Conservation (phyloP, 2,888 invertebrate species). For the Drosophila infuscata region DNA sequence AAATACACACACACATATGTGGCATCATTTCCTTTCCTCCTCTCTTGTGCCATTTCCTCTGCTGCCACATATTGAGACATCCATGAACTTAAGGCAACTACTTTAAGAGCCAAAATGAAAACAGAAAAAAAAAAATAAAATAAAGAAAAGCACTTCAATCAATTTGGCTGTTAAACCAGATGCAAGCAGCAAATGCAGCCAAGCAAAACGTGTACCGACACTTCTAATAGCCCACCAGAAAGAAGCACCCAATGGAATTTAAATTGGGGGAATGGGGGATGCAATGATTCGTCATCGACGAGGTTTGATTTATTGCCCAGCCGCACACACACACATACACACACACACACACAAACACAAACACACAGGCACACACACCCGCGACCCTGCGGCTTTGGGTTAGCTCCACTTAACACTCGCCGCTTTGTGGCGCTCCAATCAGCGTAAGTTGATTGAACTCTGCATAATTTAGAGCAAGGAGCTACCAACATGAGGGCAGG, state of each 20-base stretch:
- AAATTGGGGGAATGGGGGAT: no score
- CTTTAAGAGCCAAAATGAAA: neutral
- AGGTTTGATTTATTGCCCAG: no score
- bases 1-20: neutral
- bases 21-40: neutral
- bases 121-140: neutral
- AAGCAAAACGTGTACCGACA: no score
- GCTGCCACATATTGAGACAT: neutral
- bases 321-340: no score
- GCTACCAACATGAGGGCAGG: constrained; percentile 21
- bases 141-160: constrained; percentile 35
- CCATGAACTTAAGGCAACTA: constrained; percentile 35
- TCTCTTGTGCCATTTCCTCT: neutral
- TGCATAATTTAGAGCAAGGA: constrained; percentile 65
- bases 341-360: neutral
- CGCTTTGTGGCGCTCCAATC: constrained; percentile 64
- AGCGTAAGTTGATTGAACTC: constrained; percentile 71
- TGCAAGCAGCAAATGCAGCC: constrained; percentile 42
- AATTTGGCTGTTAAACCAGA: constrained; percentile 45
- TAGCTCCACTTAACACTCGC: constrained; percentile 63
- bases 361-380: constrained; percentile 21
- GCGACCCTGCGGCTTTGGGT: constrained; percentile 50
- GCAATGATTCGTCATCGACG: no score
- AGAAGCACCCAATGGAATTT: no score
- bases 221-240: no score